Base-by-base conservation (phyloP, 2,888 invertebrate species). In the Lycophotia porphyrea region DNA sequence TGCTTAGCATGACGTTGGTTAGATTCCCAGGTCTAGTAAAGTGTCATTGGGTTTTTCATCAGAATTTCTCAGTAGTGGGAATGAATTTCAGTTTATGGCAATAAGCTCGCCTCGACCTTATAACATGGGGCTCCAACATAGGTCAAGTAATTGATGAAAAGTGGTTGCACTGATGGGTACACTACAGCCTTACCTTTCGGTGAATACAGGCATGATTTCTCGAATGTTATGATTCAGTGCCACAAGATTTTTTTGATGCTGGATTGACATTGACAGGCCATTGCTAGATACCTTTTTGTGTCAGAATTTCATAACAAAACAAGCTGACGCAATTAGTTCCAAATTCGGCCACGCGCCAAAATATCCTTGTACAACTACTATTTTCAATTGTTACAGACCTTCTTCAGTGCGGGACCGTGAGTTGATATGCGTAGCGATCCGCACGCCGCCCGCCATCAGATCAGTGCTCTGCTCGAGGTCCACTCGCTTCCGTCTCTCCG, bases 381-480 rank as follows among this genome's bases (percentile, higher is more conserved):
- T 31, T 58, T 15, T 24, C 27, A 24, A n/a, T 7, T 39, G 15
- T 31, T 65, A 47, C 71, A 67, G 95, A 93, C 98, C 98, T 97
- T 98, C 98, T 93, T 98, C 98, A 66, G 98, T 98, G 93, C 98
- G 98, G 55, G 98, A 98, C 89, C 98, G 97, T 94, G 98, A 98
- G 91, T 98, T 97, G 97, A 98, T 97, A 92, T 98, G 98, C 93
- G 98, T 97, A 85, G 97, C 98, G 89, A 98, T 97, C 90, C 98
- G 97, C 91, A 98, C 97, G 86, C 98, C 98, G 92, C 98, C 98
- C 89, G 98, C 98, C 93, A 98, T 96, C 93, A 98, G 98, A 93
- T 98, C 98, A 69, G 98, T 98, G 92, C 98, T 97, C 90, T 98
- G 98, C 93, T 98, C 98, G 92, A 98, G 98, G 92, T 98, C 98